Evolutionary conservation across 2,888 invertebrate species (phyloP), one percentile per base, ranked within the genome.

Genomic region (Drosophila bunnanda): DNA sequence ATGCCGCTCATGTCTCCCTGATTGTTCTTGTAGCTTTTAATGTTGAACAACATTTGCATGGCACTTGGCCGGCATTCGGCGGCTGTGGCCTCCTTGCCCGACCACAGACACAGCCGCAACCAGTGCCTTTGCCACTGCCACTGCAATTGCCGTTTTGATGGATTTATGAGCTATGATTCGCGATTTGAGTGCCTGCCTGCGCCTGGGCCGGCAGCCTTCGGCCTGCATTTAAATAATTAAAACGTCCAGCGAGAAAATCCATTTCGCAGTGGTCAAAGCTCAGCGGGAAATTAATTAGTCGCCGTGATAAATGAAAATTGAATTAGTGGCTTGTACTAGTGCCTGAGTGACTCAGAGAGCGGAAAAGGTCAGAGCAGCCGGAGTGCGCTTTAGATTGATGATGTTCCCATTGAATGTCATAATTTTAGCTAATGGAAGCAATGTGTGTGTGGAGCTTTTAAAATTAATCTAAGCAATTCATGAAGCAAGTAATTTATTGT

Each of bases 91-190:
- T 60, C 66, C 41, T 72, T 64, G 53, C 32, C n/a, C 0, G 8
- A 61, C 36, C 25, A 44, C 43, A 15, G 10, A n/a, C n/a, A n/a
- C n/a, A n/a, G n/a, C n/a, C n/a, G n/a, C n/a, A n/a, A n/a, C n/a
- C n/a, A n/a, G n/a, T n/a, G n/a, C n/a, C n/a, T n/a, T n/a, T n/a
- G n/a, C n/a, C 17, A 59, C 57, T 38, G 48, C 57, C 65, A 62
- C 70, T 55, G 54, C 54, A 57, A 44, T 61, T 52, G 41, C 54
- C 59, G 61, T 65, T 73, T 65, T 90, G 89, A 89, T 86, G 88
- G 88, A 90, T 89, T 90, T 91, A 91, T 90, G 90, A 83, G 83
- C 89, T 84, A 81, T 88, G 89, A 88, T 81, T 82, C 80, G 78
- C 70, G 68, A 70, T 78, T 68, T 55, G 64, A 64, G 61, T 39